Percentiles rank a stretch among this genome's conserved stretches.
These are phyloP conservation scores for Struthio camelus DNA, from an alignment of 2,113 vertebrate genomes.

Conservation along the genomic window DNA sequence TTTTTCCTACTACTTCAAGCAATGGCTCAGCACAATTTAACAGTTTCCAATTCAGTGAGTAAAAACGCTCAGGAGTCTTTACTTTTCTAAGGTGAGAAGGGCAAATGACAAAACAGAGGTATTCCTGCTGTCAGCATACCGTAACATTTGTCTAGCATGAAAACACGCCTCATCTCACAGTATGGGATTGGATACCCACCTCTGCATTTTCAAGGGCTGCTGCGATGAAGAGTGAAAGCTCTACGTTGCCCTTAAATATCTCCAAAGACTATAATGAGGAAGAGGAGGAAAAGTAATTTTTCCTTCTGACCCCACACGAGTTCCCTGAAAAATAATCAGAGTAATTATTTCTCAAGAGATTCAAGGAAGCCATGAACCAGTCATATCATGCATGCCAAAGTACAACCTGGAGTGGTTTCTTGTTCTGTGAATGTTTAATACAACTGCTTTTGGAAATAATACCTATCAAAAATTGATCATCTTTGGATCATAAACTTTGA, in stretches of 20 bases:
- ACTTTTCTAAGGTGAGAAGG: not conserved
- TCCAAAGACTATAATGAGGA: not conserved
- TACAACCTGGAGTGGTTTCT: not conserved
- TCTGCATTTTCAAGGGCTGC: not conserved
- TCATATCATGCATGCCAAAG: rapidly evolving
- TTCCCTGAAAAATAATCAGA: rapidly evolving
- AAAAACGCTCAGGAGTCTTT: not conserved
- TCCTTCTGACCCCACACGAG: not conserved
- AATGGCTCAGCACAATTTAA: not conserved
- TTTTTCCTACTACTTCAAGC: not conserved
- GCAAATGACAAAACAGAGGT: not conserved
- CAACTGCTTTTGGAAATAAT: not conserved
- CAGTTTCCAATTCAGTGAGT: not conserved
- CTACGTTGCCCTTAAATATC: not conserved
- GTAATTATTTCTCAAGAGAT: not conserved
- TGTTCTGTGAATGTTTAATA: not conserved
- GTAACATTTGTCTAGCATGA: not conserved
- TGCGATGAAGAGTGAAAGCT: not conserved
- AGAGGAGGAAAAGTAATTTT: not conserved
- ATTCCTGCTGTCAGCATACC: not conserved
- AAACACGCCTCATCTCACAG: not conserved
- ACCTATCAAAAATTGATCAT: not conserved
- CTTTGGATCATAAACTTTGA: not conserved
- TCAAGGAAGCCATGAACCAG: not conserved
- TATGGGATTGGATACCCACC: rapidly evolving